Percentiles rank a stretch among this genome's conserved stretches.
Conservation (phyloP, 2,113 vertebrate genomes). For the Rallus limicola region DNA sequence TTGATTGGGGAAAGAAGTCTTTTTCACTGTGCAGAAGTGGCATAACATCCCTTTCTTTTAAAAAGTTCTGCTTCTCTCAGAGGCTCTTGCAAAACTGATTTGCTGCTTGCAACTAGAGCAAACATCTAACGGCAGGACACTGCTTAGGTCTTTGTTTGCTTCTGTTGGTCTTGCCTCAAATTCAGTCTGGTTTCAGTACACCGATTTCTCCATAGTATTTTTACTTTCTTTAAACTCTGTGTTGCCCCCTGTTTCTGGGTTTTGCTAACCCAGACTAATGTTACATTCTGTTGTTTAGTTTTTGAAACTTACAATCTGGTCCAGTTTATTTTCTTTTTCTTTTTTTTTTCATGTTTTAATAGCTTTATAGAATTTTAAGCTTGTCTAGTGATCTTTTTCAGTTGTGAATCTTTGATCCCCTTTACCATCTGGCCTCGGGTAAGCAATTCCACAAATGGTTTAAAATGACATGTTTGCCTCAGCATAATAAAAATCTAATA, state of each 20-base stretch:
- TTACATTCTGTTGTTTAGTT: slow-evolving; percentile 25
- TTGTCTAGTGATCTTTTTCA: slow-evolving; percentile 37
- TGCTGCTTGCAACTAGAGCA: not conserved
- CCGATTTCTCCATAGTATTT: not conserved
- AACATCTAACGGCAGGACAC: not conserved
- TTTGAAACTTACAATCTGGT: slow-evolving; percentile 16
- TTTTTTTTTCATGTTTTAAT: not conserved
- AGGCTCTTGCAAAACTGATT: not conserved
- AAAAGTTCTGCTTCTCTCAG: not conserved
- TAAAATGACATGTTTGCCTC: not conserved
- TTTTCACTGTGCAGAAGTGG: not conserved
- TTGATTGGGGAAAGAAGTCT: not conserved
- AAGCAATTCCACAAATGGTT: not conserved
- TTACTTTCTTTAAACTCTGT: not conserved
- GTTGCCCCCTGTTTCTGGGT: not conserved
- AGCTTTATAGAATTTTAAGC: slow-evolving; percentile 6
- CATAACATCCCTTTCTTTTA: not conserved
- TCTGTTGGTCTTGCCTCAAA: not conserved
- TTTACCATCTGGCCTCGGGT: slow-evolving; percentile 38
- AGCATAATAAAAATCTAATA: not conserved
- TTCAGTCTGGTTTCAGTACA: not conserved
- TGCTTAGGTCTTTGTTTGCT: not conserved
- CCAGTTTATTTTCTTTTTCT: not conserved
- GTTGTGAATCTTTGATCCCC: slow-evolving; percentile 30
- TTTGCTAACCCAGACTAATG: not conserved